phyloP scores from a whole-genome alignment of 2,797 vertebrate species.

The Sebastiscus tertius region DNA sequence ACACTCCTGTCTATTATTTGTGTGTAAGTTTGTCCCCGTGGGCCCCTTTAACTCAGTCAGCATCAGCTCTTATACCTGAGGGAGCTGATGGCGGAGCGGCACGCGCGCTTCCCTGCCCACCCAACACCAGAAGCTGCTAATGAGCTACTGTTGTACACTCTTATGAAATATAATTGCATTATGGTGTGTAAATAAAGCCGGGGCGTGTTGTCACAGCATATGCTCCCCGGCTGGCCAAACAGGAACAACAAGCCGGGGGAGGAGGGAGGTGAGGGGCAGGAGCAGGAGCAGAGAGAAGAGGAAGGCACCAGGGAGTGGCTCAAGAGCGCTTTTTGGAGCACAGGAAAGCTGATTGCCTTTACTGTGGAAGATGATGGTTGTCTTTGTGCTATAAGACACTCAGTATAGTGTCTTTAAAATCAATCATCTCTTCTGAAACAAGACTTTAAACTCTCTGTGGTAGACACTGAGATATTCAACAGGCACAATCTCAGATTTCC shows the following conservation, averaged over 20 bases:
- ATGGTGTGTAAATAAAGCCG: constrained; percentile 95
- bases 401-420: background rate
- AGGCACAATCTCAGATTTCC: background rate
- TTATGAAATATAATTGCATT: constrained; percentile 97
- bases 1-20: constrained; percentile 38
- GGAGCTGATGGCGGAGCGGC: constrained; percentile 77
- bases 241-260: constrained; percentile 84
- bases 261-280: constrained; percentile 55
- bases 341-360: constrained; percentile 67
- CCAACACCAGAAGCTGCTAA: constrained; percentile 90
- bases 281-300: constrained; percentile 51
- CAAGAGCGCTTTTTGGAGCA: constrained; percentile 52
- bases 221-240: constrained; percentile 93
- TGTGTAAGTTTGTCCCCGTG: constrained; percentile 54
- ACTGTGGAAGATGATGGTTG: constrained; percentile 37
- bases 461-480: background rate
- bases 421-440: background rate
- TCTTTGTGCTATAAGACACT: constrained; percentile 19
- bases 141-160: constrained; percentile 99
- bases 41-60: constrained; percentile 80
- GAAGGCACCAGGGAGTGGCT: constrained; percentile 60
- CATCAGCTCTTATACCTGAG: constrained; percentile 80
- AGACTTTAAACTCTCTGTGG: background rate
- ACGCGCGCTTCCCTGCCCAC: constrained; percentile 79
- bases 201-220: constrained; percentile 94